Evolutionary conservation across 1,140 invertebrate genomes (phyloP).

Genomic region (Prorops nasuta): DNA sequence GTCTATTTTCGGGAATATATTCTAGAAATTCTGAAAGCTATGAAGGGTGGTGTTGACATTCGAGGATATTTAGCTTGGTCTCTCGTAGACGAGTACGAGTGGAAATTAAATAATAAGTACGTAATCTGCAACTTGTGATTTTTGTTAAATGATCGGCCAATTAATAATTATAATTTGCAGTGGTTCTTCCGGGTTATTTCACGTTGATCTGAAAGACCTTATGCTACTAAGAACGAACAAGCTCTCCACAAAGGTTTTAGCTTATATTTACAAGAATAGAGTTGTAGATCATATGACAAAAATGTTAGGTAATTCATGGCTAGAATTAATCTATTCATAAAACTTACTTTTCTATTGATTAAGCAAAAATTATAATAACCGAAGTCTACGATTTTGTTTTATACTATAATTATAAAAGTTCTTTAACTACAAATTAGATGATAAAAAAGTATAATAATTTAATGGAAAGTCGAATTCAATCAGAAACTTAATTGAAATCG

Average conservation of each 20-base stretch:
- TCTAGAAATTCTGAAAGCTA: constrained; percentile 16
- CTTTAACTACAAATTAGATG: no score
- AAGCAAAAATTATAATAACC: no score
- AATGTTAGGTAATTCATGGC: background rate
- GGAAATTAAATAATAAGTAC: constrained; percentile 13
- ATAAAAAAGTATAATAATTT: no score
- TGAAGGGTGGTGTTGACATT: constrained; percentile 13
- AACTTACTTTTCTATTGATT: no score
- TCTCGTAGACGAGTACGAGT: constrained; percentile 12
- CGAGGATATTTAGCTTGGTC: constrained; percentile 14
- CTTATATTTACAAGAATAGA: background rate
- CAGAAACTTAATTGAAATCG: no score
- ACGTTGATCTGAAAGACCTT: constrained; percentile 4
- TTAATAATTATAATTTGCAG: no score
- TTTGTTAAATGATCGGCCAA: no score
- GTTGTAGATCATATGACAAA: background rate
- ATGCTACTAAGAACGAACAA: constrained; percentile 4
- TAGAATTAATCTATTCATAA: no score
- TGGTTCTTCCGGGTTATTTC: constrained; percentile 8
- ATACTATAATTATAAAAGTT: no score
- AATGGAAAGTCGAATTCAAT: no score
- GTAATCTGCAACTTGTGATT: no score
- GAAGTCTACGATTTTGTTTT: no score
- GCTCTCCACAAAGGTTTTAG: background rate
- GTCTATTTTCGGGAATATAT: constrained; percentile 50